Conservation (phyloP, 2,797 vertebrate species). For the Mergus octosetaceus region DNA sequence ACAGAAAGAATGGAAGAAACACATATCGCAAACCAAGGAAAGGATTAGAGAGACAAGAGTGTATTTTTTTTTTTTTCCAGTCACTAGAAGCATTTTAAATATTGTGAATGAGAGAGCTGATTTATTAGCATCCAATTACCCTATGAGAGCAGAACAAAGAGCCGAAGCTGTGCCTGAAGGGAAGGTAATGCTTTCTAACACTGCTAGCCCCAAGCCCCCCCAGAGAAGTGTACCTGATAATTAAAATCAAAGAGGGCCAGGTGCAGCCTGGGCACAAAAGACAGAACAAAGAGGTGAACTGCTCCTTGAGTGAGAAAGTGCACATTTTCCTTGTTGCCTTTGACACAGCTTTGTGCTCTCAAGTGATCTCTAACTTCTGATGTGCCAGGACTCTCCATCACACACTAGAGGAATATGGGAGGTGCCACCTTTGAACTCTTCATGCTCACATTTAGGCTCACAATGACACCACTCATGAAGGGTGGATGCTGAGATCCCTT, state of each 20-base stretch:
- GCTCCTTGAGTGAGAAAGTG: background rate
- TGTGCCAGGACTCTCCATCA: background rate
- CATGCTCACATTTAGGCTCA: background rate
- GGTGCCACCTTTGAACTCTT: background rate
- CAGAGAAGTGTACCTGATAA: background rate
- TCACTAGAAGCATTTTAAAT: slow-evolving; percentile 31
- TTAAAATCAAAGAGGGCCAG: slow-evolving; percentile 55
- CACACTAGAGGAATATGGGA: background rate
- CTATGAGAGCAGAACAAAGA: slow-evolving; percentile 36
- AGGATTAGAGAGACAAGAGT: background rate
- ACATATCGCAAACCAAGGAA: background rate
- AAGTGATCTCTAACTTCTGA: slow-evolving; percentile 27
- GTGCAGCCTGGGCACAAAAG: slow-evolving; percentile 42
- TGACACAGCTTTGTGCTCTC: slow-evolving; percentile 4
- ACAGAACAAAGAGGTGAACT: slow-evolving; percentile 39
- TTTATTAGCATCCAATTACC: slow-evolving; percentile 52
- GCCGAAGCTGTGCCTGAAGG: slow-evolving; percentile 7
- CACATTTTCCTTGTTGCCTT: background rate
- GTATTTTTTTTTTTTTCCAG: background rate
- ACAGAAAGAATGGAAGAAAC: background rate
- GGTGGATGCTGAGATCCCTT: background rate
- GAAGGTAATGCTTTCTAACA: slow-evolving; percentile 51
- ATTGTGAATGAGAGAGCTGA: background rate
- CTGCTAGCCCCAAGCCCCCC: rapidly evolving
- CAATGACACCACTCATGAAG: background rate